Conservation (phyloP, 2,113 vertebrate genomes). For the Nothoprocta pentlandii region DNA sequence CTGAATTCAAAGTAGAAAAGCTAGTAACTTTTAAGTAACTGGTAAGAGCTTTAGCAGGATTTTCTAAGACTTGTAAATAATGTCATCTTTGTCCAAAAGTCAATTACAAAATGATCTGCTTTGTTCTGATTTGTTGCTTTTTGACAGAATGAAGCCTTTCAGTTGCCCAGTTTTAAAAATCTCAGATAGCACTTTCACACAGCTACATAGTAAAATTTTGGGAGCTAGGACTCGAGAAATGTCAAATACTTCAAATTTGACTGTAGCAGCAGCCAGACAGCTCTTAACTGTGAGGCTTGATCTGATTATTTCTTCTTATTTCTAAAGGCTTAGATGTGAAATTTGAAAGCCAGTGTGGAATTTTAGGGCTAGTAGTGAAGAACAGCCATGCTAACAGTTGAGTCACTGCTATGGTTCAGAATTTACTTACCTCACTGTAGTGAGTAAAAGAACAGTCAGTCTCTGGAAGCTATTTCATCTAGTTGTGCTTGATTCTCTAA, state of each 20-base stretch:
- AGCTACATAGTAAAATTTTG: neutral
- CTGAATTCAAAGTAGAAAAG: neutral
- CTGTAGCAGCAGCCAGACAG: neutral
- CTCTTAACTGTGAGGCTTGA: neutral
- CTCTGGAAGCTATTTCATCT: neutral
- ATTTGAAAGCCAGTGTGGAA: neutral
- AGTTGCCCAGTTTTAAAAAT: neutral
- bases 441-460: neutral
- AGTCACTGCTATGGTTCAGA: neutral
- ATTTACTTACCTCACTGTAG: neutral
- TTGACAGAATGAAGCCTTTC: neutral
- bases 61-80: neutral
- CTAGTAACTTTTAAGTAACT: neutral
- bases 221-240: neutral
- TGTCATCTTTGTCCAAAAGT: neutral
- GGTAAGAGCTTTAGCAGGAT: neutral
- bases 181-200: neutral
- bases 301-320: fast-evolving
- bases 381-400: neutral
- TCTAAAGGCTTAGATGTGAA: neutral
- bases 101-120: neutral
- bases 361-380: neutral
- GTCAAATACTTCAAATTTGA: neutral
- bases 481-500: neutral
- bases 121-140: neutral